Conservation (phyloP, 2,113 vertebrate species). For the Callipepla californica region DNA sequence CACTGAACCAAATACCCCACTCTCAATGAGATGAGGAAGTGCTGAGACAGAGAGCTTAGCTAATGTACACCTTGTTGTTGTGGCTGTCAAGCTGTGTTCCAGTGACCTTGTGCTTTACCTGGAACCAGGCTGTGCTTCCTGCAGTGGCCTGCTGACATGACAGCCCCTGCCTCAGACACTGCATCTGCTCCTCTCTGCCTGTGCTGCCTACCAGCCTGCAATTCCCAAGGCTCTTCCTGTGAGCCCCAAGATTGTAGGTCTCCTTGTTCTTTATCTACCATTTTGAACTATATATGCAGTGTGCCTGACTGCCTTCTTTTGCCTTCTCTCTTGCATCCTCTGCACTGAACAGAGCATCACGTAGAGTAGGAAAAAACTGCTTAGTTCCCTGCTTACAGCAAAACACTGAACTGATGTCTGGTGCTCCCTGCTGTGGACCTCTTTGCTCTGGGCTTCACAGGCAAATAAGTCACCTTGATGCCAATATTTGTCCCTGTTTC, state of each 20-base stretch:
- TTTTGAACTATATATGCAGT: background rate
- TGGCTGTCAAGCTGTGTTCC: background rate
- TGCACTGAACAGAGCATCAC: background rate
- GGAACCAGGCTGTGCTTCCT: background rate
- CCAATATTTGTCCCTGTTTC: slow-evolving; percentile 41
- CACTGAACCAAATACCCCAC: background rate
- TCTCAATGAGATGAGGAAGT: rapidly evolving
- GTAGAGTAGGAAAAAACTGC: background rate
- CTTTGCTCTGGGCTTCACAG: background rate
- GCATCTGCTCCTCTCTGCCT: background rate
- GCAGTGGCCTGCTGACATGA: background rate
- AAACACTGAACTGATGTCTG: background rate
- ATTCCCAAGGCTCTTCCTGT: background rate
- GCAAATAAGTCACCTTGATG: slow-evolving; percentile 64
- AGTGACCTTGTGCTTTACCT: background rate
- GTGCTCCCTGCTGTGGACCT: background rate
- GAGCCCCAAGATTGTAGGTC: background rate
- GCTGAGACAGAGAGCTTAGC: background rate
- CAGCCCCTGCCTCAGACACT: background rate
- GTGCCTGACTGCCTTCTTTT: background rate
- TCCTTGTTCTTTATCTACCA: background rate
- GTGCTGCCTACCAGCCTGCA: background rate
- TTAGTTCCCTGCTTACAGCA: background rate
- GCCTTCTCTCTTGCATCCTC: background rate
- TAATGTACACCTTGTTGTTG: background rate